Conservation (phyloP, 1,140 invertebrate species). For the Heterodera carotae region DNA sequence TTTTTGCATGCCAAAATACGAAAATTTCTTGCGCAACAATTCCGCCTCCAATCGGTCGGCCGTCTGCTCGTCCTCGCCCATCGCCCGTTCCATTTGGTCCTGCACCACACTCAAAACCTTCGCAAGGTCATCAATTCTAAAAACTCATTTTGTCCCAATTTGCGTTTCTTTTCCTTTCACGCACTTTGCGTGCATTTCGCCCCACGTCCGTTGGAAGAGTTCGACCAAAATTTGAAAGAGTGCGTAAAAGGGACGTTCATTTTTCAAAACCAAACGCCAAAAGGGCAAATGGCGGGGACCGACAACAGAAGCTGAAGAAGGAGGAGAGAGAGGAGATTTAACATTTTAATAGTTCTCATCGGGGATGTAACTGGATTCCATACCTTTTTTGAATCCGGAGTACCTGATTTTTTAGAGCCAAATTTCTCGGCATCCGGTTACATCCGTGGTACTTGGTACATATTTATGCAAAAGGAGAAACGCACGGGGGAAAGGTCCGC, state of each 20-base stretch:
- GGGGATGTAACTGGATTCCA: no score
- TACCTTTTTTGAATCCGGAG: no score
- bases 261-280: constrained; percentile 48
- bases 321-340: constrained; percentile 44
- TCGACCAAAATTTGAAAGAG: constrained; percentile 46
- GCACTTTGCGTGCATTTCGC: constrained; percentile 57
- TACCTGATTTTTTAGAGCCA: no score
- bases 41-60: constrained; percentile 45
- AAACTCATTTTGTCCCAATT: background rate
- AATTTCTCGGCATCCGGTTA: no score
- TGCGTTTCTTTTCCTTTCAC: background rate
- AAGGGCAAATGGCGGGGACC: constrained; percentile 11
- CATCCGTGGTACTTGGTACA: no score
- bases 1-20: constrained; percentile 58
- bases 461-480: background rate
- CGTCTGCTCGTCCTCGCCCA: constrained; percentile 31
- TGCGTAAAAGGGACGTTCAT: constrained; percentile 48
- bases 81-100: constrained; percentile 47
- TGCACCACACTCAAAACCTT: constrained; percentile 45
- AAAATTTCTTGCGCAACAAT: constrained; percentile 41
- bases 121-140: constrained; percentile 14
- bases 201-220: constrained; percentile 54
- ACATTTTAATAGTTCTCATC: no score
- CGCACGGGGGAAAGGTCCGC: background rate
- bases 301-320: constrained; percentile 35